Evolutionary conservation across 2,888 invertebrate genomes (phyloP).

Genomic region (Drosophila nr. perissopoda): DNA sequence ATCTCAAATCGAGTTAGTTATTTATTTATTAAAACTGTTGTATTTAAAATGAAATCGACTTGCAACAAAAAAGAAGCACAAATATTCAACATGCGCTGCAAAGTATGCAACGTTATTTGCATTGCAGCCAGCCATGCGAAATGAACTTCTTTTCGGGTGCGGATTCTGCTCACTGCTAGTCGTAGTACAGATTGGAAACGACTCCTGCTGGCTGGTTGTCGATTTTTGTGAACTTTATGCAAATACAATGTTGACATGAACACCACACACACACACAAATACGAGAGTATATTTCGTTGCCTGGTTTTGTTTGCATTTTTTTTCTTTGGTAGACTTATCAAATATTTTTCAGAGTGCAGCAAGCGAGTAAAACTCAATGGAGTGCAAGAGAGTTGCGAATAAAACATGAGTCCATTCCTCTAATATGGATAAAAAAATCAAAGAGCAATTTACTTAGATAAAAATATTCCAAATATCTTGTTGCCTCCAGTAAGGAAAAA

Average conservation of each 20-base stretch:
- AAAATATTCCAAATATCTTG: neutral
- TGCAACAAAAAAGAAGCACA: constrained; percentile 11
- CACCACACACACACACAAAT: constrained; percentile 16
- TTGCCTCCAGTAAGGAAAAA: neutral
- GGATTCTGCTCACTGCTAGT: constrained; percentile 22
- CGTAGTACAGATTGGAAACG: constrained; percentile 36
- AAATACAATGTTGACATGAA: constrained; percentile 71
- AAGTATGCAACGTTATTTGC: constrained; percentile 61
- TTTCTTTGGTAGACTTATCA: constrained; percentile 40
- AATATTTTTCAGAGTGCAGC: constrained; percentile 43
- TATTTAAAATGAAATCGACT: constrained; percentile 69
- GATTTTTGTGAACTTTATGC: constrained; percentile 72
- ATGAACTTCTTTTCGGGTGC: constrained; percentile 14
- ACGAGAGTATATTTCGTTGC: constrained; percentile 18
- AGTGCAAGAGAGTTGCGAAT: constrained; percentile 45
- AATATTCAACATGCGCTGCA: constrained; percentile 30
- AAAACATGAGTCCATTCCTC: constrained; percentile 24
- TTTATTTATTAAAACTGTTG: constrained; percentile 34
- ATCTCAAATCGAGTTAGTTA: neutral
- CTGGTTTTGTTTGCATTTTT: constrained; percentile 25
- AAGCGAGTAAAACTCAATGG: constrained; percentile 40
- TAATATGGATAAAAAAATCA: constrained; percentile 19
- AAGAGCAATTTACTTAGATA: neutral
- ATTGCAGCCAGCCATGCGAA: constrained; percentile 18
- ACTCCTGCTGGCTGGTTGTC: constrained; percentile 26